Evolutionary conservation across 1,140 invertebrate genomes (phyloP).

Genomic region (Zaprionus lachaisei): DNA sequence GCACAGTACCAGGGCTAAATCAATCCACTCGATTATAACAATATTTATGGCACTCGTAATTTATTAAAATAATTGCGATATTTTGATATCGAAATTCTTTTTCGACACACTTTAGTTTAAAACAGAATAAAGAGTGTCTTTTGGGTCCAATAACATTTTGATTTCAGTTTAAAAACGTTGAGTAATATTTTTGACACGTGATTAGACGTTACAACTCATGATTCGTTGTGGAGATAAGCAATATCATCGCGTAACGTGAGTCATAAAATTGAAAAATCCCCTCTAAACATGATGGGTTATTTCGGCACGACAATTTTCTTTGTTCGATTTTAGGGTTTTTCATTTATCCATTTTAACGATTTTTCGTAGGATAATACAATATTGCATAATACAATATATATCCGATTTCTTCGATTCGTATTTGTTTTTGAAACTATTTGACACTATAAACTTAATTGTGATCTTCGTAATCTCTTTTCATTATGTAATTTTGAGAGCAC

Average conservation of each 20-base stretch:
- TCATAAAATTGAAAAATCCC: conserved; percentile 16
- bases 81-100: neutral
- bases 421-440: neutral
- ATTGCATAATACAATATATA: neutral
- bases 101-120: neutral
- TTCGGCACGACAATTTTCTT: conserved; percentile 3
- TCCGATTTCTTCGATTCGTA: neutral
- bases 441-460: neutral
- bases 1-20: neutral
- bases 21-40: conserved; percentile 13
- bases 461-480: neutral
- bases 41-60: neutral
- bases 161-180: neutral
- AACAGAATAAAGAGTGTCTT: neutral
- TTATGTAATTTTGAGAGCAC: neutral
- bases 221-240: conserved; percentile 10
- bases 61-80: conserved; percentile 2
- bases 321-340: neutral
- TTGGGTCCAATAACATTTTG: neutral
- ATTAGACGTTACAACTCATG: neutral
- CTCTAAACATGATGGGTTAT: neutral
- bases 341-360: neutral
- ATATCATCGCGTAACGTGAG: conserved; percentile 7
- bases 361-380: neutral
- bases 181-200: neutral